phyloP scores from a whole-genome alignment of 1,140 invertebrate species.

The Mya arenaria region DNA sequence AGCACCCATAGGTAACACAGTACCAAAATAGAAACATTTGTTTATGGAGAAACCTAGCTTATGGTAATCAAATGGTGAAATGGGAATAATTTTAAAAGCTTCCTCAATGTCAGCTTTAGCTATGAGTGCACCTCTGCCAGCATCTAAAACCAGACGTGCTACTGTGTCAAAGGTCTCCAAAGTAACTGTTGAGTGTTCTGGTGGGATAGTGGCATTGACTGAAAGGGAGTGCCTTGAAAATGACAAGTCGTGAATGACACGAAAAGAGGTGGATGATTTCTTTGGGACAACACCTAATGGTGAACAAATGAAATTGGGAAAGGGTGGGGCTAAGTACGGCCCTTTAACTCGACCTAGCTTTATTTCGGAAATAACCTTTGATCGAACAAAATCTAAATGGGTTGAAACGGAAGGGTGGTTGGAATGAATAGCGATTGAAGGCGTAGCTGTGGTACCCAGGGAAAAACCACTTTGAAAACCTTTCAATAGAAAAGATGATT shows the following conservation, averaged over 20 bases:
- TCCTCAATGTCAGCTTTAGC: slow-evolving; percentile 41
- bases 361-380: not conserved
- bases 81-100: not conserved
- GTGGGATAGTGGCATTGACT: not conserved
- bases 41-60: not conserved
- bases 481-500: not conserved
- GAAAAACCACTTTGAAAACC: slow-evolving; percentile 29
- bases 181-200: not conserved
- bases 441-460: not conserved
- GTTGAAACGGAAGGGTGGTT: not conserved
- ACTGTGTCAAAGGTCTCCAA: slow-evolving; percentile 17
- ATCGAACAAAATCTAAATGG: not conserved
- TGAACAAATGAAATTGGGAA: not conserved
- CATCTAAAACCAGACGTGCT: not conserved
- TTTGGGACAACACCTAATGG: slow-evolving; percentile 8
- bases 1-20: slow-evolving; percentile 26
- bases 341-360: not conserved
- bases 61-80: not conserved
- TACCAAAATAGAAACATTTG: slow-evolving; percentile 24
- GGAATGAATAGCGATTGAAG: not conserved
- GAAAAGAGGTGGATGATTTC: not conserved
- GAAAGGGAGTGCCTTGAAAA: not conserved
- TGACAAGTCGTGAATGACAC: slow-evolving; percentile 14
- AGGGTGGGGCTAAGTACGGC: not conserved
- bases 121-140: not conserved